A percentile compares a stretch with the other conserved stretches of the same genome.
These are phyloP conservation scores for Charadrius vociferus DNA, from an alignment of 2,113 vertebrate genomes.

Conservation along the genomic window DNA sequence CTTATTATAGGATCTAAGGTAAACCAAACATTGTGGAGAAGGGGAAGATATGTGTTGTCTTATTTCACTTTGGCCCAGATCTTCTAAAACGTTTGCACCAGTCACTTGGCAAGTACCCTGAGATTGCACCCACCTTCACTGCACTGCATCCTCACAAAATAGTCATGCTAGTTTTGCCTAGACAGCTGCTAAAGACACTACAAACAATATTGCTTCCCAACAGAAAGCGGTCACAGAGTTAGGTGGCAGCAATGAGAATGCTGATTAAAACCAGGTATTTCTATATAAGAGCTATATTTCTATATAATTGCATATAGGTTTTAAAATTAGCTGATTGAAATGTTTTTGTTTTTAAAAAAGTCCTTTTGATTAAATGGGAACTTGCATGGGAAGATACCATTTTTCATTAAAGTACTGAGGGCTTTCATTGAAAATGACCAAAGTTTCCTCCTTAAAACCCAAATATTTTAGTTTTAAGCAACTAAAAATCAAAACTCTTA, in stretches of 20 bases:
- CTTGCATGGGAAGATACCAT: not conserved
- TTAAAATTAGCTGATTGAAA: not conserved
- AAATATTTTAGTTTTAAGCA: not conserved
- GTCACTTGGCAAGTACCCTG: not conserved
- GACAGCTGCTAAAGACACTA: not conserved
- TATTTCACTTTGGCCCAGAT: not conserved
- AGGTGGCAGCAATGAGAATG: not conserved
- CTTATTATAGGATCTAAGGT: not conserved
- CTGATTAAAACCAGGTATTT: not conserved
- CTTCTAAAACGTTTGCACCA: accelerated
- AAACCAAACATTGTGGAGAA: not conserved
- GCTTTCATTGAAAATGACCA: not conserved
- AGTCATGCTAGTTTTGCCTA: not conserved
- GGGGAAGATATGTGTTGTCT: not conserved
- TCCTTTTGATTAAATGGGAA: not conserved
- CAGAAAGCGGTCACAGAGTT: not conserved
- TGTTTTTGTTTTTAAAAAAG: not conserved
- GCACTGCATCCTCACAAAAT: not conserved
- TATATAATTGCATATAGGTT: not conserved
- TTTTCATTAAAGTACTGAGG: not conserved
- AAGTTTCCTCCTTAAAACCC: not conserved
- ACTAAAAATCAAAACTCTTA: not conserved
- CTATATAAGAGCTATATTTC: not conserved
- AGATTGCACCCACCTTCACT: not conserved
- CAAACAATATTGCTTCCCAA: not conserved